Conservation (phyloP, 1,140 invertebrate species). For the Campoletis sonorensis region DNA sequence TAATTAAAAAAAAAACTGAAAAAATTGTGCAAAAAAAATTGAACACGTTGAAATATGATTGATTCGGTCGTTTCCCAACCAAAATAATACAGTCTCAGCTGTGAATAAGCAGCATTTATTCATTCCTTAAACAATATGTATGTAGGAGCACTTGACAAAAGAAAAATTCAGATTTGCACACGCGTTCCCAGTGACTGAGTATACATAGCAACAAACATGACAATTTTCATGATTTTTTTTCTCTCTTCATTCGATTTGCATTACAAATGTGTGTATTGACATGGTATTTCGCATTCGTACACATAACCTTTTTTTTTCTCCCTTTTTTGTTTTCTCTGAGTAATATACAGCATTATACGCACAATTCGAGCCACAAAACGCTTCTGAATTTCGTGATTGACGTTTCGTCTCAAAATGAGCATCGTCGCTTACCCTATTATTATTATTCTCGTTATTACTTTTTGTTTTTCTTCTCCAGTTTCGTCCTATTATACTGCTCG, state of each 20-base stretch:
- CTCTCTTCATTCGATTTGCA: background rate
- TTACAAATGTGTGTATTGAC: conserved; percentile 6
- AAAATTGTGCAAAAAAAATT: background rate
- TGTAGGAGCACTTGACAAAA: conserved; percentile 24
- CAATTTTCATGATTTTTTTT: conserved; percentile 29
- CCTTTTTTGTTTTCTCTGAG: too few species aligned
- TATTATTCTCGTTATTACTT: conserved; percentile 25
- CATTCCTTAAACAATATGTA: conserved; percentile 31
- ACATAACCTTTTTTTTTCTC: background rate
- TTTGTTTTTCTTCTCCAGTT: conserved; percentile 43
- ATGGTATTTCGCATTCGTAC: conserved; percentile 5
- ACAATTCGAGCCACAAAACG: background rate
- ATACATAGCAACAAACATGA: conserved; percentile 24
- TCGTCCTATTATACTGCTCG: conserved; percentile 40
- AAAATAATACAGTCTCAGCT: conserved; percentile 11
- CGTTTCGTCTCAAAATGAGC: background rate
- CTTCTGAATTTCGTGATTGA: background rate
- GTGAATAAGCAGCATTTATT: conserved; percentile 32
- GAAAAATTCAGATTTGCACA: background rate
- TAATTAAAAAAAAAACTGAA: background rate
- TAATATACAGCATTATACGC: too few species aligned
- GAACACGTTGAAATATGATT: background rate
- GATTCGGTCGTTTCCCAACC: background rate
- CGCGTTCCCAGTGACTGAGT: conserved; percentile 9
- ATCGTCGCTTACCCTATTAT: conserved; percentile 11